Evolutionary conservation across 2,888 invertebrate genomes (phyloP).

Genomic region (Salticus scenicus): DNA sequence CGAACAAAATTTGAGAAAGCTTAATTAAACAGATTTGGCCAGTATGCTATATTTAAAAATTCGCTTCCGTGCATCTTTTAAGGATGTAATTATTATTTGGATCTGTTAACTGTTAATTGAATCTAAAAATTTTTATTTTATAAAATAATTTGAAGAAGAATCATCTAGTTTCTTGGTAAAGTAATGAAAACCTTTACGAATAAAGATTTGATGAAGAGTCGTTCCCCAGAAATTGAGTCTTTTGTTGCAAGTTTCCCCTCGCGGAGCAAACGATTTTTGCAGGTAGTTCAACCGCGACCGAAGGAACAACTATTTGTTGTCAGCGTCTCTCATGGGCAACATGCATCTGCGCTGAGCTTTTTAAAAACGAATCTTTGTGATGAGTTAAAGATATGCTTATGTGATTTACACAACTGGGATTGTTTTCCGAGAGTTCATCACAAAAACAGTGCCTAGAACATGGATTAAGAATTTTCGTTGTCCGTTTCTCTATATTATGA

Average conservation of each 20-base stretch:
- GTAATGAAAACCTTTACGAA: neutral
- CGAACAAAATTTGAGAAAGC: too few species aligned
- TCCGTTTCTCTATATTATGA: neutral
- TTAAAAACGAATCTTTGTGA: neutral
- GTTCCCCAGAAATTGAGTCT: conserved; percentile 27
- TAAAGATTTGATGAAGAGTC: neutral
- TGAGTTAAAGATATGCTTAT: neutral
- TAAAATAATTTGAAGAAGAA: too few species aligned
- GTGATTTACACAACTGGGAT: neutral
- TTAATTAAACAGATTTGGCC: too few species aligned
- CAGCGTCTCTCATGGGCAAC: conserved; percentile 27
- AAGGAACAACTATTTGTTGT: conserved; percentile 39
- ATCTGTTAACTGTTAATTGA: too few species aligned
- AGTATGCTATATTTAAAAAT: too few species aligned
- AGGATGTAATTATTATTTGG: too few species aligned
- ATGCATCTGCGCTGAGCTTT: neutral
- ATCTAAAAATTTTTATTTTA: too few species aligned
- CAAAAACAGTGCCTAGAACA: neutral
- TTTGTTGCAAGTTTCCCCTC: conserved; percentile 45
- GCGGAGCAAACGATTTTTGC: conserved; percentile 22
- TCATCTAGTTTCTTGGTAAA: too few species aligned
- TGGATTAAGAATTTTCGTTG: neutral
- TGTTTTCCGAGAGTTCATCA: neutral
- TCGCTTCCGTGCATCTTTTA: too few species aligned
- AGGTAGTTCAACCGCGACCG: conserved; percentile 43